Percentiles rank a stretch among this genome's conserved stretches.
phyloP scores from a whole-genome alignment of 2,113 vertebrate species.

The Menura novaehollandiae region DNA sequence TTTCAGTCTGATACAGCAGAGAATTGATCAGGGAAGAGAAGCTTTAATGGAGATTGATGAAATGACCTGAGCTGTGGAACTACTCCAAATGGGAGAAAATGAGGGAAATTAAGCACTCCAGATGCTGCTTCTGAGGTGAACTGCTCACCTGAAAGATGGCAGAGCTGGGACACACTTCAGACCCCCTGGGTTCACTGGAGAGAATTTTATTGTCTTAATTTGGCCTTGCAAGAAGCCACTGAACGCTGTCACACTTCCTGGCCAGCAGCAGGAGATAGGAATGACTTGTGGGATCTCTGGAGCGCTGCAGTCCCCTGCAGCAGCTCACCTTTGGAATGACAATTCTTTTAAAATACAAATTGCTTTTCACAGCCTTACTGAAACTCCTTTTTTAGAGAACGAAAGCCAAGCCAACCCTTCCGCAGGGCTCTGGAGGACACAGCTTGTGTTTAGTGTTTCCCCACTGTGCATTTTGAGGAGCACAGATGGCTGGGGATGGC shows the following conservation, averaged over 20 bases:
- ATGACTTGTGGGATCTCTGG: not conserved
- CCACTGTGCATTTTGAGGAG: not conserved
- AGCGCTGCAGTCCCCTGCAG: not conserved
- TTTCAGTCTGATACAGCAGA: not conserved
- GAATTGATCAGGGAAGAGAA: not conserved
- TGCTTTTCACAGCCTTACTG: not conserved
- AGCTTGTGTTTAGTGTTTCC: not conserved
- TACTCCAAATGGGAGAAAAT: not conserved
- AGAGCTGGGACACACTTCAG: not conserved
- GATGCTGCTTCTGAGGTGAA: not conserved
- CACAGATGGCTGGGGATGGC: slow-evolving; percentile 46
- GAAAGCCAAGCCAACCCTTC: not conserved
- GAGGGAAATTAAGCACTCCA: not conserved
- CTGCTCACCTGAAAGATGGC: not conserved
- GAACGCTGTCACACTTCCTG: too few species aligned
- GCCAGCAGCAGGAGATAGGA: not conserved
- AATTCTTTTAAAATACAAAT: not conserved
- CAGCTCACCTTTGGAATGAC: not conserved
- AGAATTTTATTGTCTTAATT: not conserved
- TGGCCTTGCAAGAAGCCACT: not conserved
- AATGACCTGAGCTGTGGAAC: not conserved
- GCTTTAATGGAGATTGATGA: not conserved
- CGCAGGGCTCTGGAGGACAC: not conserved
- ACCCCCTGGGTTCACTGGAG: not conserved
- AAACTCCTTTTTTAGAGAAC: not conserved